phyloP scores from a whole-genome alignment of 2,113 vertebrate genomes.

The Zosterops lateralis region DNA sequence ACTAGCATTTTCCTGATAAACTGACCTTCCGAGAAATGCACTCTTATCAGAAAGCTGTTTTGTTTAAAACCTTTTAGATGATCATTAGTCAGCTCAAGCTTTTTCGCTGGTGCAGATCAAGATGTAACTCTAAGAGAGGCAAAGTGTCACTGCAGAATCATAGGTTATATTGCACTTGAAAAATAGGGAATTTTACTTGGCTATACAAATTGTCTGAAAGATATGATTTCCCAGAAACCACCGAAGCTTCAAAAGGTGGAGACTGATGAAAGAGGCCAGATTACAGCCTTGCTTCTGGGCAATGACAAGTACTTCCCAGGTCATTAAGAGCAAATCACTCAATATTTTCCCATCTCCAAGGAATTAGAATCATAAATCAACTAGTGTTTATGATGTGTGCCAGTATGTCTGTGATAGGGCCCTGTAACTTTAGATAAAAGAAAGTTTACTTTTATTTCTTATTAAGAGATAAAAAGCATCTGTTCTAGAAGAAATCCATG shows the following conservation, averaged over 20 bases:
- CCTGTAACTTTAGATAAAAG: not conserved
- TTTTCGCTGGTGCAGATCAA: not conserved
- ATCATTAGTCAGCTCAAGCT: not conserved
- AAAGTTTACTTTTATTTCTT: not conserved
- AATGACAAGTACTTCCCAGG: conserved; percentile 5
- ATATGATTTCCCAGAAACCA: not conserved
- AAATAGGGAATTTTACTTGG: not conserved
- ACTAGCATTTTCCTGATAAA: not conserved
- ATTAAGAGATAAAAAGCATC: not conserved
- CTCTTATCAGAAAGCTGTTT: not conserved
- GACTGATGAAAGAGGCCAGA: not conserved
- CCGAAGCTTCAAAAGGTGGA: not conserved
- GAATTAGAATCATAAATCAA: not conserved
- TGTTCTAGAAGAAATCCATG: not conserved
- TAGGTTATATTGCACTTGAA: not conserved
- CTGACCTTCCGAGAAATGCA: not conserved
- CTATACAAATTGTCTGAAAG: not conserved
- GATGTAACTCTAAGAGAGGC: not conserved
- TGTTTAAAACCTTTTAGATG: not conserved
- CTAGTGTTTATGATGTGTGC: not conserved
- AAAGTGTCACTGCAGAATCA: not conserved
- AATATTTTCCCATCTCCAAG: not conserved
- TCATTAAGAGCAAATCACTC: not conserved
- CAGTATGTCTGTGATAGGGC: not conserved
- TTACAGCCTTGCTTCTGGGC: not conserved